Evolutionary conservation across 2,113 vertebrate species (phyloP).

Genomic region (Triplophysa tibetana): DNA sequence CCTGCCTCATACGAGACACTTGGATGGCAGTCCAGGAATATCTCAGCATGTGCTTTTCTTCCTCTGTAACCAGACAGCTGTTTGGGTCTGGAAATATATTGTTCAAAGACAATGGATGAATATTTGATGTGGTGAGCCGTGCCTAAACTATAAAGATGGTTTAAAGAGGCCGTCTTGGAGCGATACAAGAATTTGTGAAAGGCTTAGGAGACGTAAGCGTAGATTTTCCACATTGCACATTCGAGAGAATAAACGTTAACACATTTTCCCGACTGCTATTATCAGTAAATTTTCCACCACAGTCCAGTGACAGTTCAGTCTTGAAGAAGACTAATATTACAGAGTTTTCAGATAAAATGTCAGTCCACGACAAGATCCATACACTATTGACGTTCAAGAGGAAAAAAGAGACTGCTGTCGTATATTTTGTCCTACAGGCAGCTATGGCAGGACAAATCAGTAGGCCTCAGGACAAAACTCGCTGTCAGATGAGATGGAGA

Average conservation of each 20-base stretch:
- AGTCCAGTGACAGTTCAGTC: slow-evolving; percentile 5
- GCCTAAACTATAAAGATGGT: slow-evolving; percentile 30
- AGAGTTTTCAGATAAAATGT: background rate
- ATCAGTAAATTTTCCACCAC: background rate
- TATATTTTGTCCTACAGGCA: slow-evolving; percentile 74
- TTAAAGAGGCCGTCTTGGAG: slow-evolving; percentile 11
- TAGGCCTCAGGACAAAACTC: slow-evolving; percentile 81
- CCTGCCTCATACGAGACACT: slow-evolving; percentile 71
- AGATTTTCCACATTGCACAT: background rate
- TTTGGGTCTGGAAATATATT: slow-evolving; percentile 75
- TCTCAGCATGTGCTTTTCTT: slow-evolving; percentile 76
- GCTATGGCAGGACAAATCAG: slow-evolving; percentile 77
- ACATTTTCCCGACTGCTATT: background rate
- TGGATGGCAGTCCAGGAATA: slow-evolving; percentile 75
- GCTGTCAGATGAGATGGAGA: slow-evolving; percentile 83
- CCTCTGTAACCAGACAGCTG: slow-evolving; percentile 75
- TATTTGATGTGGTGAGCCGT: slow-evolving; percentile 48
- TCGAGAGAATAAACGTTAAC: background rate
- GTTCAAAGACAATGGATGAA: slow-evolving; percentile 72
- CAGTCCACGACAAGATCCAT: slow-evolving; percentile 13
- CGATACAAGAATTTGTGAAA: slow-evolving; percentile 16
- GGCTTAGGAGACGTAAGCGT: background rate
- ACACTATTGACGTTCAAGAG: slow-evolving; percentile 7
- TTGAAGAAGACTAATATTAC: slow-evolving; percentile 22
- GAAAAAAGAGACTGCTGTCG: slow-evolving; percentile 39